A percentile compares a stretch with the other conserved stretches of the same genome.
phyloP scores from a whole-genome alignment of 1,140 invertebrate genomes.

The Diorhabda carinulata region DNA sequence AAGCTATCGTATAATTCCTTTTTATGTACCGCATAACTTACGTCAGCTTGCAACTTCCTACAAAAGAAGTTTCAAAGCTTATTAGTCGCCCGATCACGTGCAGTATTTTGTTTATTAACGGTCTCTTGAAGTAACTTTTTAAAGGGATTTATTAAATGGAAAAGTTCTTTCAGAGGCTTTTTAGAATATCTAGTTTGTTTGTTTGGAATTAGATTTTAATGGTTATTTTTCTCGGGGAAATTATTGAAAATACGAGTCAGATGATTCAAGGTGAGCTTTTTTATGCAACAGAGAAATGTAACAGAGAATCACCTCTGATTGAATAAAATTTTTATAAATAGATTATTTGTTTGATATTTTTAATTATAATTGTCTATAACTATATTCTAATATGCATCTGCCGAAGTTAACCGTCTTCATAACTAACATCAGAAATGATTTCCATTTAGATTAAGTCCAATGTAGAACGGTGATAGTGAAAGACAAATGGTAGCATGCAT shows the following conservation, averaged over 20 bases:
- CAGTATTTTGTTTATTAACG: constrained; percentile 6
- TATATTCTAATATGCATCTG: no score
- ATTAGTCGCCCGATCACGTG: constrained; percentile 4
- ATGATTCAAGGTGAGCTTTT: no score
- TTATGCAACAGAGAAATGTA: no score
- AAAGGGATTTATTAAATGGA: constrained; percentile 6
- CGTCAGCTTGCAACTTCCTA: neutral
- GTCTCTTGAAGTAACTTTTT: constrained; percentile 4
- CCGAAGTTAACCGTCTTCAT: no score
- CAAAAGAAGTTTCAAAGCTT: constrained; percentile 9
- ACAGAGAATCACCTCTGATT: no score
- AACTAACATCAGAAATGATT: constrained; percentile 19
- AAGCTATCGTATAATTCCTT: no score
- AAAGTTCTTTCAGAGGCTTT: neutral
- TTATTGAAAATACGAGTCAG: no score
- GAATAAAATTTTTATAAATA: no score
- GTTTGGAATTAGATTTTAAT: neutral
- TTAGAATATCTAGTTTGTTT: neutral
- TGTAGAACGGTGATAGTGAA: constrained; percentile 29
- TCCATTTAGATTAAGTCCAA: constrained; percentile 41
- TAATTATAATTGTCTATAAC: no score
- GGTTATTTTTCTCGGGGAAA: no score
- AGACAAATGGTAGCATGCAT: constrained; percentile 37
- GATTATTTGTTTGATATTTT: no score
- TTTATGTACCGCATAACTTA: no score